These are phyloP conservation scores for Plutomurus gul DNA, from an alignment of 1,140 invertebrate species.

Conservation along the genomic window DNA sequence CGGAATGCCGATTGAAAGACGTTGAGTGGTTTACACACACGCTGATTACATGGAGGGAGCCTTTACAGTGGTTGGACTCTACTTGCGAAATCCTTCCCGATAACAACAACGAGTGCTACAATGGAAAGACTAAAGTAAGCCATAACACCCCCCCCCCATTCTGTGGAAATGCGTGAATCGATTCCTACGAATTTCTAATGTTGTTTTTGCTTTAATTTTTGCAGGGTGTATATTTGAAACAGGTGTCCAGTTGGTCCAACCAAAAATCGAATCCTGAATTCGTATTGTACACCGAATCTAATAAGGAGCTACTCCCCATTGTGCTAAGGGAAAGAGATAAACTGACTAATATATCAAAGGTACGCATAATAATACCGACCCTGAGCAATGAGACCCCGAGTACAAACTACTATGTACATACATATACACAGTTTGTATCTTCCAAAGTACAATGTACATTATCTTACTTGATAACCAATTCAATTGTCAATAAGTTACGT, in stretches of 20 bases:
- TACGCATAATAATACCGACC: too few species aligned
- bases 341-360: not conserved
- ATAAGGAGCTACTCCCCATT: not conserved
- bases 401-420: too few species aligned
- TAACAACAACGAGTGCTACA: slow-evolving; percentile 19
- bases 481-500: too few species aligned
- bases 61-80: slow-evolving; percentile 26
- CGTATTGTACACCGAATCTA: not conserved
- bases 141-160: too few species aligned
- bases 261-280: slow-evolving; percentile 34
- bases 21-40: not conserved
- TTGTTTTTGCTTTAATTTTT: not conserved
- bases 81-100: slow-evolving; percentile 29
- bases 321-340: not conserved
- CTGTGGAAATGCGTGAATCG: too few species aligned
- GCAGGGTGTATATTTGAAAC: not conserved
- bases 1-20: not conserved
- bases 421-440: too few species aligned
- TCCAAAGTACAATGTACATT: too few species aligned
- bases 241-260: not conserved
- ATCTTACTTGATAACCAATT: too few species aligned
- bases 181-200: not conserved
- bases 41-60: slow-evolving; percentile 15
- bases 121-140: slow-evolving; percentile 1
- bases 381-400: too few species aligned